These are phyloP conservation scores for Phalera bucephala DNA, from an alignment of 2,888 invertebrate species.

Conservation along the genomic window DNA sequence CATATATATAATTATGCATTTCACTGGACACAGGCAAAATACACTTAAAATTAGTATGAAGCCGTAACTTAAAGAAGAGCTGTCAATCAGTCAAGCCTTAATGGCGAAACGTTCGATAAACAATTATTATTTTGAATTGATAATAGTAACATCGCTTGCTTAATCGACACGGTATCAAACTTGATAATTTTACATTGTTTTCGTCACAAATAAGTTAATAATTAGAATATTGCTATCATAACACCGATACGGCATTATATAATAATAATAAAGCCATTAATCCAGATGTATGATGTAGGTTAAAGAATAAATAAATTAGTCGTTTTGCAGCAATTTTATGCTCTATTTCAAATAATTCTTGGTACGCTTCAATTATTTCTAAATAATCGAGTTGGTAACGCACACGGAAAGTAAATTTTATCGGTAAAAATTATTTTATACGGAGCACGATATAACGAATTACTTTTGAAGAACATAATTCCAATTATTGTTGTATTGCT, in stretches of 20 bases:
- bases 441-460: neutral
- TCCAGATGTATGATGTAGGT: neutral
- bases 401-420: neutral
- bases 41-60: too few species aligned
- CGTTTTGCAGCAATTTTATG: neutral
- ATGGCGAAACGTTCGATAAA: too few species aligned
- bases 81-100: too few species aligned
- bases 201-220: too few species aligned
- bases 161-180: too few species aligned
- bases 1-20: too few species aligned
- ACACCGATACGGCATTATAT: constrained; percentile 4
- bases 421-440: constrained; percentile 1
- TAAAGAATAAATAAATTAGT: neutral
- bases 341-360: constrained; percentile 2
- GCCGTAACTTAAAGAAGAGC: too few species aligned
- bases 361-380: constrained; percentile 4
- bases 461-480: constrained; percentile 4
- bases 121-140: too few species aligned
- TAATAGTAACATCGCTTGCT: too few species aligned
- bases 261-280: neutral
- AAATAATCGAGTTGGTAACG: neutral
- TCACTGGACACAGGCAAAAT: too few species aligned
- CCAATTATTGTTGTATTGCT: constrained; percentile 4
- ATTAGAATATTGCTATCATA: too few species aligned
- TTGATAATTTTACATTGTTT: too few species aligned